These are phyloP conservation scores for Pseudopodoces humilis DNA, from an alignment of 2,113 vertebrate genomes.

Conservation along the genomic window DNA sequence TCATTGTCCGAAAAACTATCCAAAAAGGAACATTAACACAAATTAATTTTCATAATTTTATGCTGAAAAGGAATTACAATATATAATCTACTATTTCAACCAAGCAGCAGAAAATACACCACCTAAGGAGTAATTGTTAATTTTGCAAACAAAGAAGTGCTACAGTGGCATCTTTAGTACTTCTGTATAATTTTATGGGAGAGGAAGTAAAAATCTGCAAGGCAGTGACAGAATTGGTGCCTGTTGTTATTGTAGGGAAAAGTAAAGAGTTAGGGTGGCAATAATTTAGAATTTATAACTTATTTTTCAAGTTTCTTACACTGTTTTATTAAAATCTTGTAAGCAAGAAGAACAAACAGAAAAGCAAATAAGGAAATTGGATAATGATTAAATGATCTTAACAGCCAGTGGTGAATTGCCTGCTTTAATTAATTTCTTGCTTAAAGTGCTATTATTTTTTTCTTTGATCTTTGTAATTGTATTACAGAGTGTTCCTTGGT, in stretches of 20 bases:
- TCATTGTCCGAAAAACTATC: not conserved
- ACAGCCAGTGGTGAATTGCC: not conserved
- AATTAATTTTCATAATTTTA: not conserved
- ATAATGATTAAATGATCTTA: conserved; percentile 26
- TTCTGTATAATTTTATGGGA: not conserved
- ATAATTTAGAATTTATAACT: not conserved
- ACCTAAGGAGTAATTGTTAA: not conserved
- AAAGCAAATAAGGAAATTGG: conserved; percentile 42
- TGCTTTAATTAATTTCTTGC: conserved; percentile 58
- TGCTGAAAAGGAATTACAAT: not conserved
- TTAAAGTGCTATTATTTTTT: conserved; percentile 45
- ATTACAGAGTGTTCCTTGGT: conserved; percentile 9
- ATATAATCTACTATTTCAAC: not conserved
- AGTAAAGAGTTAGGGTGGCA: not conserved
- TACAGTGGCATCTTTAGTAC: not conserved
- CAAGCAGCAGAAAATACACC: not conserved
- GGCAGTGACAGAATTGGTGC: not conserved
- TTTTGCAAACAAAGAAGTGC: not conserved
- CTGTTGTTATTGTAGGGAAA: not conserved
- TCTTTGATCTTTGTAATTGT: conserved; percentile 53
- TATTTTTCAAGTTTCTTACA: not conserved
- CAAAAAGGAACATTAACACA: not conserved
- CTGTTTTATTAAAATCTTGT: not conserved
- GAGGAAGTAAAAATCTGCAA: not conserved
- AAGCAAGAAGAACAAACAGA: conserved; percentile 19